These are phyloP conservation scores for Oryzias woworae DNA, from an alignment of 2,113 vertebrate genomes.

Conservation along the genomic window DNA sequence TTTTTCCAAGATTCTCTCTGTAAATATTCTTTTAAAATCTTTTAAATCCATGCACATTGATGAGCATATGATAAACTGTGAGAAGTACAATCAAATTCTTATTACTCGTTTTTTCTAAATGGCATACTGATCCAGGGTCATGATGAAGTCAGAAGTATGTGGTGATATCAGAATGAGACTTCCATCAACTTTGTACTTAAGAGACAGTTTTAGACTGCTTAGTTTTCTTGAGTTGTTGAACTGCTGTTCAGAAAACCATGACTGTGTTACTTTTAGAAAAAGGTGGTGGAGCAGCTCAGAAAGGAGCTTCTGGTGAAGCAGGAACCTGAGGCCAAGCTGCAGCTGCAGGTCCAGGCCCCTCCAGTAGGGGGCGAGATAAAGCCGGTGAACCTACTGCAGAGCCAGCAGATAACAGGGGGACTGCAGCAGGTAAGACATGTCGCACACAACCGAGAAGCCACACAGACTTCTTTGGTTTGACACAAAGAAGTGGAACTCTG, in stretches of 20 bases:
- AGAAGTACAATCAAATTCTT: too few relatives aligned
- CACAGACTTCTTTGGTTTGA: neutral
- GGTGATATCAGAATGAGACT: too few relatives aligned
- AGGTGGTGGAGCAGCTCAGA: slow-evolving; percentile 82
- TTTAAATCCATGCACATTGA: too few relatives aligned
- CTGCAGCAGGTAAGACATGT: slow-evolving; percentile 60
- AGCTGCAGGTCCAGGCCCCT: slow-evolving; percentile 64
- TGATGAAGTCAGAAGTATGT: too few relatives aligned
- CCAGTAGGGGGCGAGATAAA: slow-evolving; percentile 60
- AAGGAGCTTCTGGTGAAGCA: slow-evolving; percentile 82
- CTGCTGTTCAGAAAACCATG: neutral
- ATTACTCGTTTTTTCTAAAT: too few relatives aligned
- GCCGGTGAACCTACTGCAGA: slow-evolving; percentile 50
- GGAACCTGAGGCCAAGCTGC: slow-evolving; percentile 75
- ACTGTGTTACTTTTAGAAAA: slow-evolving; percentile 66
- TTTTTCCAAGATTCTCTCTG: too few relatives aligned
- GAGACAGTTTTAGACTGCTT: too few relatives aligned
- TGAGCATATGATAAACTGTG: too few relatives aligned
- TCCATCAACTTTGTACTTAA: too few relatives aligned
- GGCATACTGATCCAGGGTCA: too few relatives aligned
- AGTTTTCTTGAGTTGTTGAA: too few relatives aligned
- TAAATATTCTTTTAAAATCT: too few relatives aligned
- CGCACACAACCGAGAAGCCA: neutral
- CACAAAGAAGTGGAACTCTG: neutral
- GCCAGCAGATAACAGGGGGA: slow-evolving; percentile 59